These are phyloP conservation scores for Pammene fasciana DNA, from an alignment of 2,888 invertebrate genomes.

Conservation along the genomic window DNA sequence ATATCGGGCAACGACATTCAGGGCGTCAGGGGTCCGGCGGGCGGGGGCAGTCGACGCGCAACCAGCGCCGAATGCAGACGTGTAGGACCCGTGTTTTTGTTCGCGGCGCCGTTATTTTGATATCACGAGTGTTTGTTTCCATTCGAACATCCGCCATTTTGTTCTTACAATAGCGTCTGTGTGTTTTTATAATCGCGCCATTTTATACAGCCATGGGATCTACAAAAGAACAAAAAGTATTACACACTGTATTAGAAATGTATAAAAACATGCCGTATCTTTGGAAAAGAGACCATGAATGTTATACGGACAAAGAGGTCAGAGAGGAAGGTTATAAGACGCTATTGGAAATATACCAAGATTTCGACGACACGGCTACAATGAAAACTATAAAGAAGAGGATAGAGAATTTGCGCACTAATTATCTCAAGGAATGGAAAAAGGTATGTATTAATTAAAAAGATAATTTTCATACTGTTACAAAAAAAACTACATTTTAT, in stretches of 20 bases:
- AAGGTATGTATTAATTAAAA: neutral
- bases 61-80: neutral
- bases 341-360: neutral
- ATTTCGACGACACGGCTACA: neutral
- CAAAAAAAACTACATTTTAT: too few species aligned
- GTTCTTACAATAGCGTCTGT: neutral
- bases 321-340: neutral
- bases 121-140: neutral
- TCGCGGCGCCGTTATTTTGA: neutral
- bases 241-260: neutral
- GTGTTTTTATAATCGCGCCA: too few species aligned
- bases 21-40: too few species aligned
- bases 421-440: constrained; percentile 2
- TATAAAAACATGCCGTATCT: constrained; percentile 3
- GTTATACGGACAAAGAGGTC: neutral
- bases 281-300: neutral
- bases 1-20: too few species aligned
- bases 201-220: neutral
- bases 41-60: neutral
- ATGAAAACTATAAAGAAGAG: neutral
- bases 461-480: too few species aligned
- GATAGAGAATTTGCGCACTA: constrained; percentile 1
- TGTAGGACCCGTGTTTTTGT: neutral
- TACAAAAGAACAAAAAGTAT: neutral
- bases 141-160: neutral